A percentile compares a stretch with the other conserved stretches of the same genome.
Conservation (phyloP, 2,888 invertebrate genomes). For the Xestia c-nigrum region DNA sequence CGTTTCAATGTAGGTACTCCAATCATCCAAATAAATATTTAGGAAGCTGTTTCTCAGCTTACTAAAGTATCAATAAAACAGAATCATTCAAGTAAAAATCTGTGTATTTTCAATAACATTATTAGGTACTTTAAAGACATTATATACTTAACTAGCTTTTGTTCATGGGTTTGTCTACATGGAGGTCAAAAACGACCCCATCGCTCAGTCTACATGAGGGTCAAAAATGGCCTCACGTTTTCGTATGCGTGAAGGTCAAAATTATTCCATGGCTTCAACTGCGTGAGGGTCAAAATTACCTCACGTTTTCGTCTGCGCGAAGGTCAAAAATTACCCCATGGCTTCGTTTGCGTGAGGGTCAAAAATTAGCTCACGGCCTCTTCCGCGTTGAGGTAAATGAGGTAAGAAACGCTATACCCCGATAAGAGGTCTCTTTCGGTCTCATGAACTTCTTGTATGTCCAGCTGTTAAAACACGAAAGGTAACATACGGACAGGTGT, state of each 20-base stretch:
- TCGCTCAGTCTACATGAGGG: background rate
- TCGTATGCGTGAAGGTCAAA: background rate
- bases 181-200: no score
- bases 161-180: background rate
- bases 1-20: background rate
- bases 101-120: constrained; percentile 2
- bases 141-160: background rate
- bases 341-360: background rate
- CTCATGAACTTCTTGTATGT: background rate
- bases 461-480: background rate
- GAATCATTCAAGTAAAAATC: constrained; percentile 1
- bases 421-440: background rate
- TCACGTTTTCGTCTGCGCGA: background rate
- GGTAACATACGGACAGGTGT: background rate
- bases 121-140: background rate
- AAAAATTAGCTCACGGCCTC: background rate
- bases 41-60: background rate
- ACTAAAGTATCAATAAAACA: background rate
- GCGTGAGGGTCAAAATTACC: background rate
- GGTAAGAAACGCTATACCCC: background rate
- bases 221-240: no score
- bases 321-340: background rate
- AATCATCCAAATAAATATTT: background rate
- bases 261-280: background rate
- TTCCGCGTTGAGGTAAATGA: background rate